Conservation (phyloP, 2,888 invertebrate genomes). For the Odontocolon sp. region DNA sequence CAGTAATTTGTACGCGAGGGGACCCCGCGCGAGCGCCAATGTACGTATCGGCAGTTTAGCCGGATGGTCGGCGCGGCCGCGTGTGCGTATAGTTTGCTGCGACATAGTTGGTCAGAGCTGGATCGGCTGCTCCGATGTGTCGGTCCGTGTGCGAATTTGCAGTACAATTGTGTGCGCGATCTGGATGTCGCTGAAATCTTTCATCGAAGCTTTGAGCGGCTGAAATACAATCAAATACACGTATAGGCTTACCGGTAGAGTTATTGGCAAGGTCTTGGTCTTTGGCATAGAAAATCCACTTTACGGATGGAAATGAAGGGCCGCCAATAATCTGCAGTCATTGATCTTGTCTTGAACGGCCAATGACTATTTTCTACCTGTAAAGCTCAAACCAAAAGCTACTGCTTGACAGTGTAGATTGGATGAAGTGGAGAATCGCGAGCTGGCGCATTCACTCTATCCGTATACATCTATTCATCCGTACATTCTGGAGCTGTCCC, state of each 20-base stretch:
- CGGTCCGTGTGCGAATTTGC: not conserved
- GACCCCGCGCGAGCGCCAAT: constrained; percentile 42
- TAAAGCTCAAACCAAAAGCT: not conserved
- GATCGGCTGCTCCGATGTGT: not conserved
- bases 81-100: not conserved
- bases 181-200: not conserved
- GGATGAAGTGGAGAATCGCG: not conserved
- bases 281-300: no score
- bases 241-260: no score
- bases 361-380: no score
- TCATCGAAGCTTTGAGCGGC: not conserved
- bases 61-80: not conserved
- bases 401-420: no score
- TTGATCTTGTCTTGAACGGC: no score
- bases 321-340: no score
- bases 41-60: constrained; percentile 50
- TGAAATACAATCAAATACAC: not conserved
- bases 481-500: constrained; percentile 7
- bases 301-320: no score
- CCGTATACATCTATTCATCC: constrained; percentile 14
- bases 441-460: not conserved
- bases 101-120: not conserved
- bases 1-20: constrained; percentile 74
- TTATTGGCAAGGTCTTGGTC: no score
- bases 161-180: constrained; percentile 10